Conservation (phyloP, 2,113 vertebrate species). For the Opisthocomus hoazin region DNA sequence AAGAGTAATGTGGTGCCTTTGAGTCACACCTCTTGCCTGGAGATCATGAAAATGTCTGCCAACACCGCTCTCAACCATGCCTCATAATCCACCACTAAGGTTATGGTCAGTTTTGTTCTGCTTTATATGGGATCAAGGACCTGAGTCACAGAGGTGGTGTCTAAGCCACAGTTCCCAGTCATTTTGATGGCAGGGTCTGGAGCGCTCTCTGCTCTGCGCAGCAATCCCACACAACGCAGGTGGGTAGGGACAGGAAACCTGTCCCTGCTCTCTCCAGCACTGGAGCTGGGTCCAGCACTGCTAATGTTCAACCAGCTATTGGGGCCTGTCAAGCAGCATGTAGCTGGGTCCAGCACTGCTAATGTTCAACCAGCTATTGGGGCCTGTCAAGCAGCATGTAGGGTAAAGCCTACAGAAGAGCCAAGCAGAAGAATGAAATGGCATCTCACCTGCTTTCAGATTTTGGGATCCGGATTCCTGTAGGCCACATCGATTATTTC, state of each 20-base stretch:
- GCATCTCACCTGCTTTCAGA: slow-evolving; percentile 70
- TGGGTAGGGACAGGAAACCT: not conserved
- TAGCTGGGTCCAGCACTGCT: not conserved
- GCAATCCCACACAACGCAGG: not conserved
- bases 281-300: not conserved
- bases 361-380: not conserved
- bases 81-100: not conserved
- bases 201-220: not conserved
- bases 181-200: not conserved
- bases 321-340: not conserved
- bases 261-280: not conserved
- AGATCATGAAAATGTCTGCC: not conserved
- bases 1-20: not conserved
- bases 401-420: not conserved
- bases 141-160: not conserved
- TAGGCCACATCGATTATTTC: slow-evolving; percentile 93
- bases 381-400: not conserved
- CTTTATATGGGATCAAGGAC: not conserved
- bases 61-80: not conserved
- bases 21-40: not conserved
- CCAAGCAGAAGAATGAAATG: not conserved
- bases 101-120: not conserved
- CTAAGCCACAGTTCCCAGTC: not conserved
- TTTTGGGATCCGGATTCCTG: slow-evolving; percentile 93
- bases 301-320: not conserved